These are phyloP conservation scores for Podargus strigoides DNA, from an alignment of 2,797 vertebrate species.

Conservation along the genomic window DNA sequence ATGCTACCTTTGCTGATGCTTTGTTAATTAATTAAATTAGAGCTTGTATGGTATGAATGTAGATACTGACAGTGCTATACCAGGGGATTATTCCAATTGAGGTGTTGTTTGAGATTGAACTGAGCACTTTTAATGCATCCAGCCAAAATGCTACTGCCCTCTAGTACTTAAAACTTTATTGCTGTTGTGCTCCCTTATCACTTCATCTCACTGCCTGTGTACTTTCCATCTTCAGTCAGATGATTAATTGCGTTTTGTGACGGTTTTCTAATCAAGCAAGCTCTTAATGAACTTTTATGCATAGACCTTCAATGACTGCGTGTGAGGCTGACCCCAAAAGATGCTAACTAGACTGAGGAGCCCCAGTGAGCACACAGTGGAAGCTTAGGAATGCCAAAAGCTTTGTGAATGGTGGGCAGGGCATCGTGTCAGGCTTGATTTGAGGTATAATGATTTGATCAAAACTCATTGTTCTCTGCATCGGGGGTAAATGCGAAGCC, in stretches of 20 bases:
- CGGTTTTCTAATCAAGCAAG: neutral
- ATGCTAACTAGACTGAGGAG: neutral
- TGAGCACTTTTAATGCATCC: neutral
- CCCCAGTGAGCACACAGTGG: rapidly evolving
- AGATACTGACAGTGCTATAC: rapidly evolving
- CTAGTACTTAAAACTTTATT: neutral
- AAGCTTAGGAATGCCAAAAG: neutral
- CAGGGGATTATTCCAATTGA: neutral
- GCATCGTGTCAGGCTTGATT: neutral
- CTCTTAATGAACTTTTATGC: neutral
- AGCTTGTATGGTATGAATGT: neutral
- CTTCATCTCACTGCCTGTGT: neutral
- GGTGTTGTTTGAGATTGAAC: neutral
- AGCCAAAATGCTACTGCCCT: neutral
- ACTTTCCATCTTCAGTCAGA: neutral
- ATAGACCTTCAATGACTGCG: neutral
- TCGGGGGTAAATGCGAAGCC: neutral
- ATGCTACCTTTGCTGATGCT: neutral
- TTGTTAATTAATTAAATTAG: neutral
- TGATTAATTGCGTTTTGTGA: neutral
- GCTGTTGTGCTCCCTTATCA: neutral
- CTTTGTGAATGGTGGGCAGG: neutral
- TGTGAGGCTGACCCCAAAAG: neutral
- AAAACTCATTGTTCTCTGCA: neutral
- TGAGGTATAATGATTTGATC: neutral